phyloP scores from a whole-genome alignment of 2,113 vertebrate species.

The Macrotus californicus region DNA sequence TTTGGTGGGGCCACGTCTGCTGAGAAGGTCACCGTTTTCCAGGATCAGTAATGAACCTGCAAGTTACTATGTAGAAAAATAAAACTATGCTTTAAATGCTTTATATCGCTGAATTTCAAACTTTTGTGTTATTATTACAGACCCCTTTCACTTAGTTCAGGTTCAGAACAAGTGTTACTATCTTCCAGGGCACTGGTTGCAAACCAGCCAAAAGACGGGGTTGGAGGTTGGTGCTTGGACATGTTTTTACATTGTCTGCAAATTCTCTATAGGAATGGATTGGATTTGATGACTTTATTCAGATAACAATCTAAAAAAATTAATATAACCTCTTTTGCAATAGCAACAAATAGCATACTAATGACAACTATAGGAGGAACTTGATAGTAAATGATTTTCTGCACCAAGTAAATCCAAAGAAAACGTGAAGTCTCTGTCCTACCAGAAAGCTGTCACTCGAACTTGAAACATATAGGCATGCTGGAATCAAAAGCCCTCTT shows the following conservation, averaged over 20 bases:
- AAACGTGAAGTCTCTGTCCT: not conserved
- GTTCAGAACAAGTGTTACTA: not conserved
- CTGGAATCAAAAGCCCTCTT: not conserved
- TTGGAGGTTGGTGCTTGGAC: not conserved
- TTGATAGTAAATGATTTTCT: not conserved
- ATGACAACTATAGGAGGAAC: not conserved
- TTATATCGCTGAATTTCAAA: not conserved
- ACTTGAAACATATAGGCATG: not conserved
- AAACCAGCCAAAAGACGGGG: too few species aligned
- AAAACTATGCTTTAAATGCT: not conserved
- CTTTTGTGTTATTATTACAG: not conserved
- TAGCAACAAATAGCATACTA: not conserved
- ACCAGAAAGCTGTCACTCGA: not conserved
- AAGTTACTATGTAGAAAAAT: not conserved
- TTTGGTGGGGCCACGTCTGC: not conserved
- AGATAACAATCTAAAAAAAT: not conserved
- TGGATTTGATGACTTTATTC: not conserved
- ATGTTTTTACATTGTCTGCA: conserved; percentile 4
- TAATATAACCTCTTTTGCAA: not conserved
- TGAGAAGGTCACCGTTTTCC: not conserved
- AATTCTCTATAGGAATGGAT: not conserved
- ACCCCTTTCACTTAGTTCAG: not conserved
- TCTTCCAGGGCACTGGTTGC: not conserved
- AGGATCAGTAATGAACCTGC: not conserved
- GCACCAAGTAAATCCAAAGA: not conserved